Conservation (phyloP, 2,797 vertebrate species). For the Liasis olivaceus region DNA sequence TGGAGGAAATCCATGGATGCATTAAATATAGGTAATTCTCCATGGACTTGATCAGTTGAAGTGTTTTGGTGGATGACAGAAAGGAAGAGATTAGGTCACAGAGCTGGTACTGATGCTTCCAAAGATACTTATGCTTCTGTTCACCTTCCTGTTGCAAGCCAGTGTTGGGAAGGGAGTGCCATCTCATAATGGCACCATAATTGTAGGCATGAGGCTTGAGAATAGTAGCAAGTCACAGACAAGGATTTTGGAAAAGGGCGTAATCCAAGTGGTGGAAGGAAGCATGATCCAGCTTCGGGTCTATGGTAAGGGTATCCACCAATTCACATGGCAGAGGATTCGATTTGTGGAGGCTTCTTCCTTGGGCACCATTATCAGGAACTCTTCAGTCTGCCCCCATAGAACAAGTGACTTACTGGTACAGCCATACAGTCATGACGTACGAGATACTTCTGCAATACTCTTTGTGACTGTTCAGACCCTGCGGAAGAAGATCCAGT, state of each 20-base stretch:
- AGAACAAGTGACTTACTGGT: neutral
- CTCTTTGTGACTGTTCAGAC: neutral
- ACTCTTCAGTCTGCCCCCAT: neutral
- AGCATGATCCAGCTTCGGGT: slow-evolving; percentile 3
- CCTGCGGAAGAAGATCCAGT: neutral
- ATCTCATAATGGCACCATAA: neutral
- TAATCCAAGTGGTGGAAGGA: slow-evolving; percentile 13
- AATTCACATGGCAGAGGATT: neutral
- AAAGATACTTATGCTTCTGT: neutral
- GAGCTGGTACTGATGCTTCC: neutral
- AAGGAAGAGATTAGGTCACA: neutral
- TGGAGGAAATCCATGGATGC: neutral
- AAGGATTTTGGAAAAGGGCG: neutral
- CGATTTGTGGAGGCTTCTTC: neutral
- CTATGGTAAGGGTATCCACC: neutral
- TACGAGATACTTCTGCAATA: neutral
- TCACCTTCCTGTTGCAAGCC: neutral
- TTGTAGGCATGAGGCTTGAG: slow-evolving; percentile 30
- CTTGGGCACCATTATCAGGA: accelerated
- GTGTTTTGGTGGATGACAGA: neutral
- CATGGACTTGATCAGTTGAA: neutral
- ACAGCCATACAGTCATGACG: accelerated
- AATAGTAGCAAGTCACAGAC: neutral
- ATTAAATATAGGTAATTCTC: neutral
- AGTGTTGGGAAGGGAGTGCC: neutral